Percentiles rank a stretch among this genome's conserved stretches.
These are phyloP conservation scores for Heliornis fulica DNA, from an alignment of 2,113 vertebrate species.

Conservation along the genomic window DNA sequence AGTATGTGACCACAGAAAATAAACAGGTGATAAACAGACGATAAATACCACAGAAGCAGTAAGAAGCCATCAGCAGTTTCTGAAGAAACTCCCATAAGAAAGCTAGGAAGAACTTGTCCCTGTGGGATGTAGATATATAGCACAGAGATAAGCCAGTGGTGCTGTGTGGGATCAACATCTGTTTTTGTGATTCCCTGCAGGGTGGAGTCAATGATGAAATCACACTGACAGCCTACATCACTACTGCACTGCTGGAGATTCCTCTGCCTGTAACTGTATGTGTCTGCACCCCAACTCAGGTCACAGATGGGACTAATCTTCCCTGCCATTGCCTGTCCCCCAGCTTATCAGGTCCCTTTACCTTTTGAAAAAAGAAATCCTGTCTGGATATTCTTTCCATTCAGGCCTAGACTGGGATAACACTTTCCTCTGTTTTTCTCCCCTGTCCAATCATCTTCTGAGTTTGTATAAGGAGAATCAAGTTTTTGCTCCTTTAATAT, in stretches of 20 bases:
- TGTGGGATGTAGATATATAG: neutral
- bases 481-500: neutral
- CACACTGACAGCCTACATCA: constrained; percentile 37
- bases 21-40: no score
- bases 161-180: neutral
- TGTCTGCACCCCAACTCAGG: neutral
- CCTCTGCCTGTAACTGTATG: constrained; percentile 53
- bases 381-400: neutral
- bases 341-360: neutral
- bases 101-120: neutral
- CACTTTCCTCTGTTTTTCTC: neutral
- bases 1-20: neutral
- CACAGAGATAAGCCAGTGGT: neutral
- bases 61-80: neutral
- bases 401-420: neutral
- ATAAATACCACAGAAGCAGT: neutral
- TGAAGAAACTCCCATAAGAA: neutral
- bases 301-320: neutral
- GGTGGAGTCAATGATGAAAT: constrained; percentile 59
- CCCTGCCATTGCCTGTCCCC: neutral
- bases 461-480: neutral
- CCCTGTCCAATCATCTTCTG: neutral
- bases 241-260: constrained; percentile 64
- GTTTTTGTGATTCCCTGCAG: constrained; percentile 24
- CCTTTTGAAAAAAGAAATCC: neutral